These are phyloP conservation scores for Danio jaintianensis DNA, from an alignment of 2,797 vertebrate genomes.

Conservation along the genomic window DNA sequence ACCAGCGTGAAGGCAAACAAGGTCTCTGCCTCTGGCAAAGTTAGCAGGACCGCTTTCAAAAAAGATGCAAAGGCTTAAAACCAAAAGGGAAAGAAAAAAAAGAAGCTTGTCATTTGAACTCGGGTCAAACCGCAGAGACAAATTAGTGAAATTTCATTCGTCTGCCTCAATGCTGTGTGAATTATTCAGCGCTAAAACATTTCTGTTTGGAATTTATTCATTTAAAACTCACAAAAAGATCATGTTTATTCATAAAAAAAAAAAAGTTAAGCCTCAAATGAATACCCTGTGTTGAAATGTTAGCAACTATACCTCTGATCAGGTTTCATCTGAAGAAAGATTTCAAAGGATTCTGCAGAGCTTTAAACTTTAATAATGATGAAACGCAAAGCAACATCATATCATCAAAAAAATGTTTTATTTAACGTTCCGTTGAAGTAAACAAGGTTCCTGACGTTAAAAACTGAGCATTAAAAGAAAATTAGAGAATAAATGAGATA, in stretches of 20 bases:
- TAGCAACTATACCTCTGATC: background rate
- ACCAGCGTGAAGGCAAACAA: conserved; percentile 46
- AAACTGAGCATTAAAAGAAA: conserved; percentile 72
- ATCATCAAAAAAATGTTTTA: conserved; percentile 76
- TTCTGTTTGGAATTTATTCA: conserved; percentile 1
- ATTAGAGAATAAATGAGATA: conserved; percentile 80
- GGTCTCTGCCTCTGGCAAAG: conserved; percentile 22
- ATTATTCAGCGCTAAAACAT: conserved; percentile 35
- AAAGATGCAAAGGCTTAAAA: conserved; percentile 17
- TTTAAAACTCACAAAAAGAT: background rate
- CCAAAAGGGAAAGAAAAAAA: conserved; percentile 17
- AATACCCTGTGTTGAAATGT: conserved; percentile 18
- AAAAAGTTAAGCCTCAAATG: conserved; percentile 1
- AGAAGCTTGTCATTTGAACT: conserved; percentile 53
- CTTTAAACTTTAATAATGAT: conserved; percentile 30
- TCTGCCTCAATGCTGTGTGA: conserved; percentile 32
- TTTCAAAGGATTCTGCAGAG: conserved; percentile 5
- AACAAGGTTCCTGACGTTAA: conserved; percentile 74
- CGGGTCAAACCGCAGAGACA: conserved; percentile 50
- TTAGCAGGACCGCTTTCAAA: conserved; percentile 11
- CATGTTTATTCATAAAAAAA: conserved; percentile 27
- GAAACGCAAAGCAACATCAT: conserved; percentile 55
- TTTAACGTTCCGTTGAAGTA: conserved; percentile 80
- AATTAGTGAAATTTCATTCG: conserved; percentile 49
- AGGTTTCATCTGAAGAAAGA: conserved; percentile 5